A percentile compares a stretch with the other conserved stretches of the same genome.
These are phyloP conservation scores for Stenchaetothrips biformis DNA, from an alignment of 2,888 invertebrate genomes.

Conservation along the genomic window DNA sequence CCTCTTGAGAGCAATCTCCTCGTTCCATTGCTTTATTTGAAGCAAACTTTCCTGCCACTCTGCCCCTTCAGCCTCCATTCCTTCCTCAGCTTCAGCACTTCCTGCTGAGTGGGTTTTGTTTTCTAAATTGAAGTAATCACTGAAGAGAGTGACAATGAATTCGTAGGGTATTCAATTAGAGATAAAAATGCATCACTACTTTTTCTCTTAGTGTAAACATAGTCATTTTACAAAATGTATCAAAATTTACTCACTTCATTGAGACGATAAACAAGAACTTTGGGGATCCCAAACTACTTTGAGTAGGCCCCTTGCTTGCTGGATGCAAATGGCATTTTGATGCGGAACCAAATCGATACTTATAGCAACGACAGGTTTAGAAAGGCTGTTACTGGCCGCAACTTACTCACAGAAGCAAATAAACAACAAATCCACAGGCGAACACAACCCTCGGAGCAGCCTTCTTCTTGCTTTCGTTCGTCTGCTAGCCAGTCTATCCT, in stretches of 20 bases:
- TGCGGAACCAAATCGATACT: background rate
- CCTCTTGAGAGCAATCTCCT: slow-evolving; percentile 55
- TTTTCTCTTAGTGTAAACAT: too few species aligned
- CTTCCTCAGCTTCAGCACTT: slow-evolving; percentile 40
- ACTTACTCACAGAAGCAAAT: too few species aligned
- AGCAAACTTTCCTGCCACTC: slow-evolving; percentile 58
- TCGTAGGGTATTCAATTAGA: background rate
- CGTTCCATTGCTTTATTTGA: slow-evolving; percentile 69
- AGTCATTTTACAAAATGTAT: background rate
- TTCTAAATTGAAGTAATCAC: background rate
- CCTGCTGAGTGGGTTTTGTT: slow-evolving; percentile 47
- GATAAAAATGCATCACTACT: too few species aligned
- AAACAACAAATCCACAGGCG: too few species aligned
- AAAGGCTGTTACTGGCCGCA: background rate
- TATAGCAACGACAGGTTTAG: background rate
- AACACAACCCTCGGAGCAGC: too few species aligned
- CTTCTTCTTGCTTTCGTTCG: too few species aligned
- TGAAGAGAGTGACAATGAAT: background rate
- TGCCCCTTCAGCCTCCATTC: slow-evolving; percentile 47
- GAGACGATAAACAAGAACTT: background rate
- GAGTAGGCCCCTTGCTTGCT: background rate
- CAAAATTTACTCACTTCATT: background rate
- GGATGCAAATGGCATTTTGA: background rate
- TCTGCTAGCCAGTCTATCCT: too few species aligned
- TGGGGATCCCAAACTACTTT: background rate